Evolutionary conservation across 1,140 invertebrate species (phyloP), one percentile per base, ranked within the genome.

Genomic region (Sitophilus oryzae): DNA sequence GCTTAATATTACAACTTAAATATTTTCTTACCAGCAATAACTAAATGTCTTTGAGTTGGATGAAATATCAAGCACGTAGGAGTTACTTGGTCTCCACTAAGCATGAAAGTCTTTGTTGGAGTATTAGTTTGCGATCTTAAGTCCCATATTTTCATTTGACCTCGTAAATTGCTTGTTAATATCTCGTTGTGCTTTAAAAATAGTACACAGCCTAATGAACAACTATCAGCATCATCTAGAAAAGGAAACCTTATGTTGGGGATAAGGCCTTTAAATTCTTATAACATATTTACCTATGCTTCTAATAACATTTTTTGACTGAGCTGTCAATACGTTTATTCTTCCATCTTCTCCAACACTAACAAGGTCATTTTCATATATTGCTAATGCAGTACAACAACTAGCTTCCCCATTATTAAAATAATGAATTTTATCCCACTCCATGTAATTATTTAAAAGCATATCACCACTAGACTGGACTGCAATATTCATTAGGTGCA

Each of bases 91-190:
- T 84, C 83, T 2, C 76, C 77, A 10, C 81, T 79, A 8, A 85
- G 71, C 66, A 83, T 79, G 53, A 88, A 86, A 10, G 79, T 80
- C 25, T 76, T 76, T 2, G 75, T 70, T 3, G 82, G 79, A 49
- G 77, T 76, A 60, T 84, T 76, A 16, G 73, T 67, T 56, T 77
- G 62, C 37, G 76, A 75, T 58, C 89, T 74, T 1, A 91, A 72
- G 73, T 95, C 91, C 82, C 89, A 92, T 21, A 91, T 79, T 71
- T 92, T 92, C 75, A 95, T 83, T 52, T 92, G 85, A 0, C 91
- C 91, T 65, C 87, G 77, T 19, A 85, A 75, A 74, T 93, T 93
- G 35, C 89, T 88, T 2, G 88, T 89, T 6, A 93, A 76, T 36
- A 90, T 82, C 78, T 84, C 82, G 74, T 81, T 89, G 67, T 83